A percentile compares a stretch with the other conserved stretches of the same genome.
Conservation (phyloP, 2,888 invertebrate genomes). For the Steinernema hermaphroditum region DNA sequence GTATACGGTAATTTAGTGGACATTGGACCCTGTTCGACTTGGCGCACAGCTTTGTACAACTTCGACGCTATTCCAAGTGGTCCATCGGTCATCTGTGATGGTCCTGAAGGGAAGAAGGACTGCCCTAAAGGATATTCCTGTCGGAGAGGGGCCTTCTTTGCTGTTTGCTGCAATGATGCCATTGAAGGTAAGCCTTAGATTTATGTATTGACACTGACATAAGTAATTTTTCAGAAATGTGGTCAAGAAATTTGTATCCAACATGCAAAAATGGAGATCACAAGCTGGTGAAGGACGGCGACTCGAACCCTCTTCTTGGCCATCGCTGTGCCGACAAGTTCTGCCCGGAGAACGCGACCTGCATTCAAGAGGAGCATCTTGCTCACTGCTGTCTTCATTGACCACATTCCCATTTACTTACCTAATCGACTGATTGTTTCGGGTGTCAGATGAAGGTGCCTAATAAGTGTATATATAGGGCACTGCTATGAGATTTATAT, state of each 20-base stretch:
- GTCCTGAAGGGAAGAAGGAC: conserved; percentile 17
- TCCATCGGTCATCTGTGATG: neutral
- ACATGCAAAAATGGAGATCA: conserved; percentile 35
- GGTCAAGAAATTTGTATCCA: conserved; percentile 38
- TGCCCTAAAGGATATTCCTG: conserved; percentile 7
- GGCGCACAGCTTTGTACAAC: conserved; percentile 3
- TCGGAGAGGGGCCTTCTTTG: neutral
- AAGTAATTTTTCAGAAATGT: neutral
- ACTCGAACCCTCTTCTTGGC: conserved; percentile 46
- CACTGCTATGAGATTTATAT: neutral
- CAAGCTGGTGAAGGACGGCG: conserved; percentile 31
- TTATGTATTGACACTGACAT: neutral
- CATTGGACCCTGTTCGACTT: neutral
- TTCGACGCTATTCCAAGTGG: neutral
- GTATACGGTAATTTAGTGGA: neutral
- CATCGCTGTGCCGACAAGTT: conserved; percentile 58
- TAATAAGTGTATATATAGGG: conserved; percentile 1
- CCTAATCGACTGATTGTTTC: neutral
- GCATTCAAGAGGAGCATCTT: conserved; percentile 50
- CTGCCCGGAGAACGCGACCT: conserved; percentile 51
- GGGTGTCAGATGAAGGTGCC: conserved; percentile 21
- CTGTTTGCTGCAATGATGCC: conserved; percentile 1
- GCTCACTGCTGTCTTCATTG: conserved; percentile 52
- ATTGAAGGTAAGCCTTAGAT: neutral
- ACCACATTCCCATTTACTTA: neutral